Evolutionary conservation across 1,140 invertebrate species (phyloP).

Genomic region (Zaprionus nigranus): DNA sequence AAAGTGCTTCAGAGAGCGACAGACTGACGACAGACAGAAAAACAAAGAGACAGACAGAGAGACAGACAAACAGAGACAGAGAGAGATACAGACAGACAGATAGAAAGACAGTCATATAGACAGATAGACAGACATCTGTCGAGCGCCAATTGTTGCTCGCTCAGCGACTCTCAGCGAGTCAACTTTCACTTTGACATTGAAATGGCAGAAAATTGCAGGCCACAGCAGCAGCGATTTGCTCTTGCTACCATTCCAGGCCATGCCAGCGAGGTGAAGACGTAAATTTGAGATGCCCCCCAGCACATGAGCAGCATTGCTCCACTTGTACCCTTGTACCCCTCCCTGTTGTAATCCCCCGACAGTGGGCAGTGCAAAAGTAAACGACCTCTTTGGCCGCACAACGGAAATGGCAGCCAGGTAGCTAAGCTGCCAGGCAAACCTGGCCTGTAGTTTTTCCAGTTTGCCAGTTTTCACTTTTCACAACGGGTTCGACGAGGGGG

Average conservation of each 20-base stretch:
- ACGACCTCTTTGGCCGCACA: slow-evolving; percentile 67
- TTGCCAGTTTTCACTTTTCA: slow-evolving; percentile 80
- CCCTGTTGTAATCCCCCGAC: background rate
- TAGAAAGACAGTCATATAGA: background rate
- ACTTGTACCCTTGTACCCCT: background rate
- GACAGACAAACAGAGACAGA: background rate
- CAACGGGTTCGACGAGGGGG: slow-evolving; percentile 52
- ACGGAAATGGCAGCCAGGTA: slow-evolving; percentile 62
- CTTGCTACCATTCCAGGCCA: slow-evolving; percentile 28
- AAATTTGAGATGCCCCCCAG: slow-evolving; percentile 52
- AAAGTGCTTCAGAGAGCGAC: slow-evolving; percentile 31
- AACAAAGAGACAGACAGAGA: background rate
- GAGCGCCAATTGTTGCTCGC: slow-evolving; percentile 16
- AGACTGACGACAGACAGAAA: background rate
- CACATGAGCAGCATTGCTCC: background rate
- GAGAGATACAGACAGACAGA: background rate
- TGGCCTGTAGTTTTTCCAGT: slow-evolving; percentile 72
- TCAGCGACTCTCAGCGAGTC: slow-evolving; percentile 49
- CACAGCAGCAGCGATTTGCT: slow-evolving; percentile 22
- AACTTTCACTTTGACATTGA: slow-evolving; percentile 84
- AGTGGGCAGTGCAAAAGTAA: slow-evolving; percentile 50
- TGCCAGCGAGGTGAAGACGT: slow-evolving; percentile 44
- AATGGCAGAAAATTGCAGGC: slow-evolving; percentile 74
- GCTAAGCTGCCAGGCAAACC: slow-evolving; percentile 2
- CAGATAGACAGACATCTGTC: background rate